Conservation (phyloP, 1,140 invertebrate genomes). For the Planococcus citri region DNA sequence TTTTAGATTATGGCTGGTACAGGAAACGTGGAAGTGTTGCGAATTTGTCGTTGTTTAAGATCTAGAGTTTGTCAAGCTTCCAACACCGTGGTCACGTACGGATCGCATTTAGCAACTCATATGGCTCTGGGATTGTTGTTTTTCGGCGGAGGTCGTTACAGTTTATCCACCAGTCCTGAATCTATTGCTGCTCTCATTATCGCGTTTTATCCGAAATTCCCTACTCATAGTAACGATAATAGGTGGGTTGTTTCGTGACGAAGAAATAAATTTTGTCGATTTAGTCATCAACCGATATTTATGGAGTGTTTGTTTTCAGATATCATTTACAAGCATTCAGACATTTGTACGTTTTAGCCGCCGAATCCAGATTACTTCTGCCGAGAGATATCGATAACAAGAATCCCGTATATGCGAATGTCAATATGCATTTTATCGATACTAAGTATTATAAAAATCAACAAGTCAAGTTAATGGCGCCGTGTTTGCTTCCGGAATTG, state of each 20-base stretch:
- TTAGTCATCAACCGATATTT: not conserved
- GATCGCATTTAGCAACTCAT: conserved; percentile 85
- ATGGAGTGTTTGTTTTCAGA: conserved; percentile 9
- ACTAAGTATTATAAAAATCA: conserved; percentile 39
- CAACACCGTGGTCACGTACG: conserved; percentile 63
- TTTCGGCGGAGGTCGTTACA: conserved; percentile 81
- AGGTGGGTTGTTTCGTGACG: conserved; percentile 45
- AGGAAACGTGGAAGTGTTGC: conserved; percentile 74
- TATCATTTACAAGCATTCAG: conserved; percentile 78
- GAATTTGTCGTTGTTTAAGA: conserved; percentile 71
- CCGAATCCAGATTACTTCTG: conserved; percentile 73
- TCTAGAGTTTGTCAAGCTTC: conserved; percentile 48
- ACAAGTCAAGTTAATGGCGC: conserved; percentile 52
- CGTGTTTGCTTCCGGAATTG: conserved; percentile 75
- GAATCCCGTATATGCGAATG: conserved; percentile 63
- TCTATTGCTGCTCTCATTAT: conserved; percentile 79
- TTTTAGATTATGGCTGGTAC: conserved; percentile 80
- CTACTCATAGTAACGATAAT: conserved; percentile 90
- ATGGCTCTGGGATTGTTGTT: conserved; percentile 87
- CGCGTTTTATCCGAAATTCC: conserved; percentile 93
- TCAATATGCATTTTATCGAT: conserved; percentile 49
- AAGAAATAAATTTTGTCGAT: not conserved
- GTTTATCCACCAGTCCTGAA: conserved; percentile 66
- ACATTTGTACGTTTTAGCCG: conserved; percentile 88
- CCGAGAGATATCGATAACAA: conserved; percentile 72